Evolutionary conservation across 1,140 invertebrate species (phyloP).

Genomic region (Orchestia grillus): DNA sequence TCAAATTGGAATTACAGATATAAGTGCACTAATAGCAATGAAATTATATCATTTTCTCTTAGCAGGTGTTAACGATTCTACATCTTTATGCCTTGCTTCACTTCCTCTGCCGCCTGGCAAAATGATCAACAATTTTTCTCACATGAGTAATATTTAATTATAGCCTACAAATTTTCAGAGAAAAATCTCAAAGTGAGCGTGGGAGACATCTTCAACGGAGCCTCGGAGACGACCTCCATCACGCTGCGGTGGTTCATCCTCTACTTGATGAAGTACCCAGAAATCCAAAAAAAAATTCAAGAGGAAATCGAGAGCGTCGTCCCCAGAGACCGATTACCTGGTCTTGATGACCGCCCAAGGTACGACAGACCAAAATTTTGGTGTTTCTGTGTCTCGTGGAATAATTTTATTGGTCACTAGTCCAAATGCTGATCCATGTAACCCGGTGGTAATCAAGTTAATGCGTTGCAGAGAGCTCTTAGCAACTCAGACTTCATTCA

Average conservation of each 20-base stretch:
- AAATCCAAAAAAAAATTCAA: slow-evolving; percentile 53
- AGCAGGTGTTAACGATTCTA: no score
- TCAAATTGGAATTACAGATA: no score
- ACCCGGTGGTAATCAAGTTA: no score
- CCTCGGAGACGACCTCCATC: slow-evolving; percentile 18
- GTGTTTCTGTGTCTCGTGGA: no score
- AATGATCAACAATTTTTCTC: neutral
- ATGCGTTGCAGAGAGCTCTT: no score
- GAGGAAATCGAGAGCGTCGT: slow-evolving; percentile 51
- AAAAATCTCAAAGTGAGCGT: neutral
- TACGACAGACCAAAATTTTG: neutral
- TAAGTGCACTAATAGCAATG: no score
- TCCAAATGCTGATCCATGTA: no score
- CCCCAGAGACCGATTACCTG: slow-evolving; percentile 15
- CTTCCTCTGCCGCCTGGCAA: neutral
- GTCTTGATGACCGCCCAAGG: neutral
- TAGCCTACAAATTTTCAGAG: neutral
- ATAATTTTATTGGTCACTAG: no score
- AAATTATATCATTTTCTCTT: no score
- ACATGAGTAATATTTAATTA: no score
- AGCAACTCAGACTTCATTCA: no score
- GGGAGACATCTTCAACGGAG: slow-evolving; percentile 40
- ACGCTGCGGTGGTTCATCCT: slow-evolving; percentile 58
- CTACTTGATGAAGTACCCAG: slow-evolving; percentile 56
- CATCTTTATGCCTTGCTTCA: neutral